Evolutionary conservation across 1,140 invertebrate genomes (phyloP).

Genomic region (Drosophila nigromelanica): DNA sequence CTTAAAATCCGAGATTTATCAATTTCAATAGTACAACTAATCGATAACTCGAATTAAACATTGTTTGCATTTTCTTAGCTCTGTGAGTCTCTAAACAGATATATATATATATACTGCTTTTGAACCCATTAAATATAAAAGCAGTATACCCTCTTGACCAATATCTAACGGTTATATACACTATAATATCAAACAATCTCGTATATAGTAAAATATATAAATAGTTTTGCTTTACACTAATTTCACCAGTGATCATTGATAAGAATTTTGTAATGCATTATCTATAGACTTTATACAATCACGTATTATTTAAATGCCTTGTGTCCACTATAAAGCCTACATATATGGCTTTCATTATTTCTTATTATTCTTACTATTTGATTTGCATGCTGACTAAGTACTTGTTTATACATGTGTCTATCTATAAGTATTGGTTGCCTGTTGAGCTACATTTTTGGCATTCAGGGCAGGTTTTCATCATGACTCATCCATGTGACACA

Average conservation of each 20-base stretch:
- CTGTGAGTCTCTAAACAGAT: no score
- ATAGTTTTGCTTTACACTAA: not conserved
- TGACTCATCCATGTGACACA: constrained; percentile 44
- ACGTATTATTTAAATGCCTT: not conserved
- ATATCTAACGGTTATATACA: no score
- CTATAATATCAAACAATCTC: no score
- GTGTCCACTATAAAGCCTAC: constrained; percentile 1
- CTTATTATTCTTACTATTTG: constrained; percentile 5
- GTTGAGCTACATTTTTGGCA: constrained; percentile 22
- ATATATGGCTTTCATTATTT: not conserved
- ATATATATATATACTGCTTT: no score
- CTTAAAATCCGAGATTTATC: no score
- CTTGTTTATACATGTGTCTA: not conserved
- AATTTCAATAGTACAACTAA: no score
- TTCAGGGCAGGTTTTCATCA: constrained; percentile 33
- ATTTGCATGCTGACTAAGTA: constrained; percentile 30
- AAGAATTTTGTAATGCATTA: not conserved
- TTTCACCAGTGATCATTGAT: not conserved
- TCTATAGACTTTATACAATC: constrained; percentile 3
- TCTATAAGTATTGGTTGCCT: not conserved
- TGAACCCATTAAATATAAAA: no score
- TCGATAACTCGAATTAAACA: no score
- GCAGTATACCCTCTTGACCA: no score
- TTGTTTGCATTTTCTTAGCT: no score
- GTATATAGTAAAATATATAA: not conserved